phyloP scores from a whole-genome alignment of 2,888 invertebrate species.

The Cheiracanthium punctorium region DNA sequence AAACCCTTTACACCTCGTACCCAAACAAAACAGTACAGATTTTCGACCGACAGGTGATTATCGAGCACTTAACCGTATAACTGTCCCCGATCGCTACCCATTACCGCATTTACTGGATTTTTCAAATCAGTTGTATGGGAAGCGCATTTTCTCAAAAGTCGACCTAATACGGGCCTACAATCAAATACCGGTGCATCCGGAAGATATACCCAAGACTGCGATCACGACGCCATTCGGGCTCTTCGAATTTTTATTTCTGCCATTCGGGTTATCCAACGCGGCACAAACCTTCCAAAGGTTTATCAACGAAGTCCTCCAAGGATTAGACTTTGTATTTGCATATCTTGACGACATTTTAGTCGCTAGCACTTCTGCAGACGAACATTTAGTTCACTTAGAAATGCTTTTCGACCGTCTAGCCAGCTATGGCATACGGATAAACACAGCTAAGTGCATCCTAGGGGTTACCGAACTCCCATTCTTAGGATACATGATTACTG shows the following conservation, averaged over 20 bases:
- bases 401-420: too few relatives aligned
- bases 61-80: too few relatives aligned
- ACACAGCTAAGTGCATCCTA: neutral
- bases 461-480: neutral
- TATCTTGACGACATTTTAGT: constrained; percentile 8
- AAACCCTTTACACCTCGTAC: too few relatives aligned
- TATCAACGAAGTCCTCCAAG: constrained; percentile 22
- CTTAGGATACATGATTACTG: neutral
- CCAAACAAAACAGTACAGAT: too few relatives aligned
- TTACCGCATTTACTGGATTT: too few relatives aligned
- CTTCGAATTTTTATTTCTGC: constrained; percentile 16
- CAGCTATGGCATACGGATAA: too few relatives aligned
- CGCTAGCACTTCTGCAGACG: neutral
- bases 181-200: constrained; percentile 24
- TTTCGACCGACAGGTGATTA: too few relatives aligned
- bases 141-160: neutral
- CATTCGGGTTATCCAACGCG: neutral
- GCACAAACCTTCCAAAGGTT: constrained; percentile 22
- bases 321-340: neutral
- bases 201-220: constrained; percentile 19
- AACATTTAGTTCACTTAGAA: neutral
- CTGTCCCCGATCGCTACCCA: too few relatives aligned
- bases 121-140: neutral
- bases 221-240: neutral
- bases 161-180: constrained; percentile 1